Base-by-base conservation (phyloP, 1,140 invertebrate species). In the Lucilia sericata region DNA sequence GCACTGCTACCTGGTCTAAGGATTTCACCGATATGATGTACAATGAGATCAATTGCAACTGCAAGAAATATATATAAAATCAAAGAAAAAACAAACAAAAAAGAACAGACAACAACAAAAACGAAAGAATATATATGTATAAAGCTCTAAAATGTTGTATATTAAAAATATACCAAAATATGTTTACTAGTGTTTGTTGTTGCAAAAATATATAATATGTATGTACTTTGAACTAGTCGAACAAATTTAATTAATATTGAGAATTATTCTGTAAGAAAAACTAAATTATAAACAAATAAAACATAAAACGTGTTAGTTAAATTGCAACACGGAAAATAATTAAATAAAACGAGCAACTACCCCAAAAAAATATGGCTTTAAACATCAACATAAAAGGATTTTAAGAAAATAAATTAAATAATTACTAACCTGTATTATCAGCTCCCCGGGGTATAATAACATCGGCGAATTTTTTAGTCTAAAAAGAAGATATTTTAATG, bases 401-500 rank as follows among this genome's bases (percentile, higher is more conserved):
- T 5, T 9, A 19, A 55, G 2, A 74, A 83, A 74, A 74, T 60
- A 84, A 42, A 42, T 8, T 7, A 42, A n/a, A 14, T 84, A 19
- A 25, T 51, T 83, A 91, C 93, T 95, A 92, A 98, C 97, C 97
- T 92, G 94, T 95, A 91, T 99, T 99, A 91, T 99, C 98, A 51
- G 98, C 98, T 85, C 98, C 98, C 86, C 98, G 93, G 13, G 99
- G 99, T 92, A 99, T 99, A 86, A 99, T 99, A 47, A 99, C 97
- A 93, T 99, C 99, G 82, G 98, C 99, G 93, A 99, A 99, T 91
- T 99, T 99, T 92, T 99, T 99, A 0, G 99, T 99, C 96, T 98
- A 92, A 83, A 85, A 87, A 87, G 17, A 65, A 65, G 8, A 70
- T 2, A 51, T 51, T 55, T 25, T 36, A 65, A 10, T 21, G 5